Conservation (phyloP, 2,113 vertebrate species). For the Phyllostomus discolor region DNA sequence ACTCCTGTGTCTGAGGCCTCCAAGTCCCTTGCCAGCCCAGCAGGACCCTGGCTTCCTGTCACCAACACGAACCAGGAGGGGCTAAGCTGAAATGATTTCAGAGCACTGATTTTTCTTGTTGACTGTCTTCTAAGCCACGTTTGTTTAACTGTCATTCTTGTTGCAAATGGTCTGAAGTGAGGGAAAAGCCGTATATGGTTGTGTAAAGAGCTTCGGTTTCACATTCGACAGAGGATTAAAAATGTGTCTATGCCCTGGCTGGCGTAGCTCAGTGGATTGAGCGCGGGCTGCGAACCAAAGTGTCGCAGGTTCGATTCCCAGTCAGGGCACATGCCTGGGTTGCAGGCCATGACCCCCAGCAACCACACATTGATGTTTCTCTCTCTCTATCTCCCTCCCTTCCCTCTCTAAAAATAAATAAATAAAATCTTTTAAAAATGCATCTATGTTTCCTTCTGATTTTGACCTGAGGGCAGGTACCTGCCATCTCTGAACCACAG, state of each 20-base stretch:
- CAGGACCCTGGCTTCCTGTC: neutral
- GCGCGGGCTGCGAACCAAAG: too few relatives aligned
- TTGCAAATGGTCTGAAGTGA: neutral
- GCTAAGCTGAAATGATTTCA: neutral
- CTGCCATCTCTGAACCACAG: neutral
- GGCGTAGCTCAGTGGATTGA: too few relatives aligned
- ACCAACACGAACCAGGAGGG: neutral
- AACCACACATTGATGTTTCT: too few relatives aligned
- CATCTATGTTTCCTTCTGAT: neutral
- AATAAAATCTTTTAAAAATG: neutral
- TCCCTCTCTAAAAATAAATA: too few relatives aligned
- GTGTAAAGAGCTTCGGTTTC: neutral
- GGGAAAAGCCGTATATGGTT: neutral
- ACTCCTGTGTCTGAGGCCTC: conserved; percentile 40
- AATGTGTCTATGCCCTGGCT: neutral
- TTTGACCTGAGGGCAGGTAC: neutral
- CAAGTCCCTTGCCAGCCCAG: neutral
- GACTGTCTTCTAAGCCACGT: conserved; percentile 1
- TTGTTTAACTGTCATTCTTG: neutral
- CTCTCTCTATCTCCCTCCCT: too few relatives aligned
- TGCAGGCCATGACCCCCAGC: too few relatives aligned
- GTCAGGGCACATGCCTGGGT: too few relatives aligned
- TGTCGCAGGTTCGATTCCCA: too few relatives aligned
- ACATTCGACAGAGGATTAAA: neutral
- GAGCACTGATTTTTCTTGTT: neutral